phyloP scores from a whole-genome alignment of 2,888 invertebrate genomes.

The Epistrophe grossulariae region DNA sequence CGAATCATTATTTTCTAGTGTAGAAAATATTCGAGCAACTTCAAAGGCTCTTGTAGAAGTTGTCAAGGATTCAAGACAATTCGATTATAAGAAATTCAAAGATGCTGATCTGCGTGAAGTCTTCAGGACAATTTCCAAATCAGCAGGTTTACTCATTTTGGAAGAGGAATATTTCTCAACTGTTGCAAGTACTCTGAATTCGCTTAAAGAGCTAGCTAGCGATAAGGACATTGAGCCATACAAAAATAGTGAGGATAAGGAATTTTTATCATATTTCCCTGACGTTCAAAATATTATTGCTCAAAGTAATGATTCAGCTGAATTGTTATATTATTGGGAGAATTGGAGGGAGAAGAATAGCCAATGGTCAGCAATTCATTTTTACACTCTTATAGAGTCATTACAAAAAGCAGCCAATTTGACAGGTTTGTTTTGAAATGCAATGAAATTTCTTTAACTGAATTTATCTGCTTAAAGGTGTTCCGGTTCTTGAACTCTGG shows the following conservation, averaged over 20 bases:
- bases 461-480: constrained; percentile 69
- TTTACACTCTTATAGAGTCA: constrained; percentile 80
- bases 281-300: constrained; percentile 74
- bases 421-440: constrained; percentile 77
- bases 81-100: constrained; percentile 77
- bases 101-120: constrained; percentile 78
- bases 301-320: constrained; percentile 68
- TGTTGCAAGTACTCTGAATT: constrained; percentile 79
- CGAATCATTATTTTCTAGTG: constrained; percentile 79
- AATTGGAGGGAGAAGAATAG: constrained; percentile 77
- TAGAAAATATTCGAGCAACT: constrained; percentile 80
- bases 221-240: constrained; percentile 85
- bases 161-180: constrained; percentile 82
- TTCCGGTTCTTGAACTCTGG: constrained; percentile 80
- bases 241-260: constrained; percentile 78
- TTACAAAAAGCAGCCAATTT: constrained; percentile 80
- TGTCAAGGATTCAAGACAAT: constrained; percentile 86
- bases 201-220: constrained; percentile 80
- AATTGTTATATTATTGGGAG: constrained; percentile 75
- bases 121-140: constrained; percentile 79
- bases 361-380: constrained; percentile 81
- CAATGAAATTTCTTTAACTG: neutral
- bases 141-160: constrained; percentile 80
- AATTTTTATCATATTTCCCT: constrained; percentile 79
- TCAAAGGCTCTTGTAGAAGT: constrained; percentile 81